These are phyloP conservation scores for Tiaroga cobitis DNA, from an alignment of 2,797 vertebrate species.

Conservation along the genomic window DNA sequence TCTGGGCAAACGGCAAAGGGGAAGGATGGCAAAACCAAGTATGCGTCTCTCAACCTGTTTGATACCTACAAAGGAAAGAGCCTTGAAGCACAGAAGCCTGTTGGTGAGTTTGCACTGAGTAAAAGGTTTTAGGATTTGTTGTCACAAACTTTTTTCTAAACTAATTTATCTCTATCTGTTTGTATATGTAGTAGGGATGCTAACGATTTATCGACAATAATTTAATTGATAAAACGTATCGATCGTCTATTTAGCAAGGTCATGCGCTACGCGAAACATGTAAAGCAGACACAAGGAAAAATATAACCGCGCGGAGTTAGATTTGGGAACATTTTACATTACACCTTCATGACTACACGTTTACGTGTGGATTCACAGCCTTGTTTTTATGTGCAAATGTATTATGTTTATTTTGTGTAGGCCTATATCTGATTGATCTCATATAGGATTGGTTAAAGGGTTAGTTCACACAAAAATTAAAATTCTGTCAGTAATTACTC, in stretches of 20 bases:
- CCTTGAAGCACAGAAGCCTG: slow-evolving; percentile 97
- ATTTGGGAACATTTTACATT: too few species aligned
- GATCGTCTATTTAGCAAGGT: neutral
- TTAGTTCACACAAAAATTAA: too few species aligned
- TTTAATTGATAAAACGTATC: neutral
- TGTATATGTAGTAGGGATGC: neutral
- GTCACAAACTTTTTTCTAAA: neutral
- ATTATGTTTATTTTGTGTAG: too few species aligned
- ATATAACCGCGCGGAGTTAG: too few species aligned
- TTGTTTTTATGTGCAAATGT: too few species aligned
- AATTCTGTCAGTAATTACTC: too few species aligned
- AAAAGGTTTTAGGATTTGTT: neutral
- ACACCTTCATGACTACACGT: too few species aligned
- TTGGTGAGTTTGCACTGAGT: slow-evolving; percentile 80
- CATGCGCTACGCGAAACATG: neutral
- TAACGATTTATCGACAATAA: neutral
- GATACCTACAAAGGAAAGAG: slow-evolving; percentile 99
- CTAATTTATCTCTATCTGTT: neutral
- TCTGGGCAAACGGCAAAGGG: slow-evolving; percentile 99
- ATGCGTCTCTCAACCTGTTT: slow-evolving; percentile 99
- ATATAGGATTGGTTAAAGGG: too few species aligned
- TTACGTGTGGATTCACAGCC: too few species aligned
- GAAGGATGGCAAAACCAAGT: slow-evolving; percentile 99
- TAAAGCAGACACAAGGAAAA: too few species aligned
- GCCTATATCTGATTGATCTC: too few species aligned